Percentiles rank a stretch among this genome's conserved stretches.
Conservation (phyloP, 2,888 invertebrate genomes). For the Acronicta aceris region DNA sequence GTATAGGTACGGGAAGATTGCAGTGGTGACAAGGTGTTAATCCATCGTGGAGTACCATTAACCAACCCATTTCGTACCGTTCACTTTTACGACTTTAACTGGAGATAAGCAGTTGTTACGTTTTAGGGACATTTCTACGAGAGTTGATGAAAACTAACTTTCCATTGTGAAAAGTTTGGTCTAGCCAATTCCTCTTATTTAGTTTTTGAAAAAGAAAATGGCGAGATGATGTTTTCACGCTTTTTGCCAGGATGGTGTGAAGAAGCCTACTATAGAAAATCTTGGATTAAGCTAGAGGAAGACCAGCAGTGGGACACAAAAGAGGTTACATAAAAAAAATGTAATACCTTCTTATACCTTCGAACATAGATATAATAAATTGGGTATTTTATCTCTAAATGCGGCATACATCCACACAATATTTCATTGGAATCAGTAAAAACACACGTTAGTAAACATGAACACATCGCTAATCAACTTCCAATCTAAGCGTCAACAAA, state of each 20-base stretch:
- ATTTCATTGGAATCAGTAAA: constrained; percentile 26
- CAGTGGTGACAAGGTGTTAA: constrained; percentile 47
- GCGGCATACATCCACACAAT: neutral
- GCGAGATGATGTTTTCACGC: too few species aligned
- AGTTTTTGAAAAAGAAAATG: too few species aligned
- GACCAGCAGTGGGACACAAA: too few species aligned
- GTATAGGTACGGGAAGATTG: constrained; percentile 48
- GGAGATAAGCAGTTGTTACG: constrained; percentile 53
- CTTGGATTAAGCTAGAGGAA: too few species aligned
- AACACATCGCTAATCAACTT: constrained; percentile 40
- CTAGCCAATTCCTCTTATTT: too few species aligned
- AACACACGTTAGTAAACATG: constrained; percentile 32
- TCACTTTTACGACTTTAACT: constrained; percentile 50
- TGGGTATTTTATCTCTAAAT: too few species aligned
- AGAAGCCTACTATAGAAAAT: too few species aligned
- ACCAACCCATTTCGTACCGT: constrained; percentile 51
- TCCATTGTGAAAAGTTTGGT: neutral
- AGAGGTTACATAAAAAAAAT: too few species aligned
- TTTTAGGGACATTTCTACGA: constrained; percentile 30
- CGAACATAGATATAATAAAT: too few species aligned
- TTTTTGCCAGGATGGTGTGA: too few species aligned
- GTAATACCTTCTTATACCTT: too few species aligned
- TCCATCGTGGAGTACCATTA: constrained; percentile 53
- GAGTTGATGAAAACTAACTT: constrained; percentile 20
- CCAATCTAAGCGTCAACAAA: constrained; percentile 38